Evolutionary conservation across 2,888 invertebrate species (phyloP).

Genomic region (Trichopria drosophilae): DNA sequence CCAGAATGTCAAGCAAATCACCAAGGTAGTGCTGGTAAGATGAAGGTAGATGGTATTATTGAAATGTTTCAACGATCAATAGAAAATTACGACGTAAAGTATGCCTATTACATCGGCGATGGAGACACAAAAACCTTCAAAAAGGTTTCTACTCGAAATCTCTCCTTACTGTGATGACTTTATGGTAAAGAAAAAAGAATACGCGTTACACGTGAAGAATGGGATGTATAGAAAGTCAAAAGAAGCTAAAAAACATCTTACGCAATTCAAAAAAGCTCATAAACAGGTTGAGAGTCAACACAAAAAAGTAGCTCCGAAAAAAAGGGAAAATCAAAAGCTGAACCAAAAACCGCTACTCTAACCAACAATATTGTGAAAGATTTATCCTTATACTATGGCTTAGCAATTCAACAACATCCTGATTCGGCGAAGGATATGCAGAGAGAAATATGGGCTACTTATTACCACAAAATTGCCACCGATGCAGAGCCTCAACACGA

Average conservation of each 20-base stretch:
- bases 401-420: no score
- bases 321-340: no score
- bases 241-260: slow-evolving; percentile 12
- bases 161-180: slow-evolving; percentile 24
- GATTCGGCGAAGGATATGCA: no score
- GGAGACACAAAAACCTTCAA: slow-evolving; percentile 34
- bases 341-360: no score
- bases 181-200: slow-evolving; percentile 16
- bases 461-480: not conserved
- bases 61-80: slow-evolving; percentile 36
- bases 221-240: slow-evolving; percentile 8
- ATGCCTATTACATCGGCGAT: slow-evolving; percentile 34
- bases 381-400: no score
- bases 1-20: slow-evolving; percentile 35
- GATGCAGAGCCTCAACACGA: no score
- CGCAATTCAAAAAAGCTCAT: no score
- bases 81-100: slow-evolving; percentile 28
- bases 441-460: slow-evolving; percentile 6
- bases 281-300: no score
- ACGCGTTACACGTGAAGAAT: slow-evolving; percentile 17
- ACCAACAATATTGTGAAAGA: no score
- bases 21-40: slow-evolving; percentile 35
- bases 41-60: slow-evolving; percentile 35
- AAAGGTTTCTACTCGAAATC: slow-evolving; percentile 15
- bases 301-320: no score